These are phyloP conservation scores for Tursiops truncatus DNA, from an alignment of 2,113 vertebrate genomes.

Conservation along the genomic window DNA sequence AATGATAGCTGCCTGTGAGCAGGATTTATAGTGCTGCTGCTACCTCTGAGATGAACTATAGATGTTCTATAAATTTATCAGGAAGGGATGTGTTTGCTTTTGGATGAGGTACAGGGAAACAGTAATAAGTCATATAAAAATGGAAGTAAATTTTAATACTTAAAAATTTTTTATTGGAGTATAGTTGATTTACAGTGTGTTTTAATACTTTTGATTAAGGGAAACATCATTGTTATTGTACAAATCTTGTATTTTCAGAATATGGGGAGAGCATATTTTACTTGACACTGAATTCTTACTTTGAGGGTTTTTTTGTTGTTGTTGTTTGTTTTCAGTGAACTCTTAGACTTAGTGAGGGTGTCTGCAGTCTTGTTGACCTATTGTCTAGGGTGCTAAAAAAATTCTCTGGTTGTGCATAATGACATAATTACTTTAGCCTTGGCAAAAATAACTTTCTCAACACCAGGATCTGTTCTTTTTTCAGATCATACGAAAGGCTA, in stretches of 20 bases:
- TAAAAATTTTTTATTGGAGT: not conserved
- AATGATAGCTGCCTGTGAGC: not conserved
- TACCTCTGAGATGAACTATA: not conserved
- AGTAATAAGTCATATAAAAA: constrained; percentile 1
- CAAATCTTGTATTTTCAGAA: not conserved
- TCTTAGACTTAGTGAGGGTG: not conserved
- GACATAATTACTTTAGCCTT: constrained; percentile 16
- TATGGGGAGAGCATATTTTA: constrained; percentile 2
- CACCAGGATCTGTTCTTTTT: not conserved
- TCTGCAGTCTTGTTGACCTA: not conserved
- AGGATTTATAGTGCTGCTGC: not conserved
- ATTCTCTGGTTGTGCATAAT: not conserved
- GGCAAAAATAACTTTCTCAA: constrained; percentile 28
- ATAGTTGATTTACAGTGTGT: not conserved
- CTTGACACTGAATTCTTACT: not conserved
- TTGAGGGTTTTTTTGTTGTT: not conserved
- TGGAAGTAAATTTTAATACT: constrained; percentile 31
- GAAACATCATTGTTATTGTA: not conserved
- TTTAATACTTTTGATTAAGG: not conserved
- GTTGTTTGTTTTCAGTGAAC: not conserved
- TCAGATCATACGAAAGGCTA: not conserved
- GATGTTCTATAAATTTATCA: constrained; percentile 2
- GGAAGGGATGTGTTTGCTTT: constrained; percentile 37
- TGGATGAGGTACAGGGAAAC: not conserved
- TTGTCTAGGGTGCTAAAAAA: not conserved